Evolutionary conservation across 2,797 vertebrate species (phyloP).

Genomic region (Crenuchus spilurus): DNA sequence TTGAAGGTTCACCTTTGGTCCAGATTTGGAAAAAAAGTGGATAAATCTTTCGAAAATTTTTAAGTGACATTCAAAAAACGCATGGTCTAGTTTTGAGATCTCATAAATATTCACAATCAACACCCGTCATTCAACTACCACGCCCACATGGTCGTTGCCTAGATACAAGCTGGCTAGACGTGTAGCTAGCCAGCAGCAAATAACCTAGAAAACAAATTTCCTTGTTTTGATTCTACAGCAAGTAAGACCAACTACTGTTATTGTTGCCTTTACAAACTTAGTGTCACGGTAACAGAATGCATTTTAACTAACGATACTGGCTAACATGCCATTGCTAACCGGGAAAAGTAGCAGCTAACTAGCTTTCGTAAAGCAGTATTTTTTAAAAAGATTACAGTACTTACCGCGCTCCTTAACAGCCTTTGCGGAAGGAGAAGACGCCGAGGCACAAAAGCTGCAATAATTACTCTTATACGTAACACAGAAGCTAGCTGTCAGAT

Average conservation of each 20-base stretch:
- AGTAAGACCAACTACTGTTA: background rate
- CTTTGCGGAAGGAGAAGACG: conserved; percentile 3
- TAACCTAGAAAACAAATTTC: background rate
- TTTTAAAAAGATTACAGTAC: conserved; percentile 12
- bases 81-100: no score
- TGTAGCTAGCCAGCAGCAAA: background rate
- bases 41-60: no score
- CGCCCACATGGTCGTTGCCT: conserved; percentile 30
- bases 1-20: no score
- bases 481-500: background rate
- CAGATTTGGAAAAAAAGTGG: no score
- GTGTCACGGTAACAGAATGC: background rate
- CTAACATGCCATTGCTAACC: background rate
- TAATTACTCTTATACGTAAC: background rate
- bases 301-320: background rate
- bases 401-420: conserved; percentile 33
- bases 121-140: conserved; percentile 27
- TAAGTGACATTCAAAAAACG: no score
- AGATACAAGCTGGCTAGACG: conserved; percentile 12
- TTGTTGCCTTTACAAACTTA: background rate
- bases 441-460: background rate
- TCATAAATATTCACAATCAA: background rate
- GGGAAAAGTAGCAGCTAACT: conserved; percentile 9
- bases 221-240: background rate
- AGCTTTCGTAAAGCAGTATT: conserved; percentile 6